Evolutionary conservation across 1,140 invertebrate species (phyloP).

Genomic region (Tribolium madens): DNA sequence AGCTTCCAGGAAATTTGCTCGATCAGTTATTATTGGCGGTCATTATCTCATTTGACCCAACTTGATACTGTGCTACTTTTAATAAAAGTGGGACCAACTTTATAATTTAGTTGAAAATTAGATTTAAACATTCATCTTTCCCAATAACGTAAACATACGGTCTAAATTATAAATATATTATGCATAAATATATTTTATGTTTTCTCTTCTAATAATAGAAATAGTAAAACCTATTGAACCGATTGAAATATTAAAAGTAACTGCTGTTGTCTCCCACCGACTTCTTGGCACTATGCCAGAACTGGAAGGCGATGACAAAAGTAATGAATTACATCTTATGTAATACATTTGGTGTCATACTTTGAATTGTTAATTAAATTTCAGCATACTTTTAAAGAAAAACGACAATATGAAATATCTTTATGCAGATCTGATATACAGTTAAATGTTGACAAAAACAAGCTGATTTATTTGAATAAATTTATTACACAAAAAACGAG

Average conservation of each 20-base stretch:
- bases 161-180: background rate
- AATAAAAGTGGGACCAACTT: background rate
- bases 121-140: background rate
- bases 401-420: background rate
- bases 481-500: no score
- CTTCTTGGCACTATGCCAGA: background rate
- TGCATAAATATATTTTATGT: background rate
- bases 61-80: background rate
- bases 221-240: background rate
- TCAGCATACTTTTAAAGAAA: background rate
- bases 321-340: background rate
- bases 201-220: background rate
- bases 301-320: background rate
- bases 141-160: background rate
- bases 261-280: background rate
- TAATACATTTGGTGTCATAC: background rate
- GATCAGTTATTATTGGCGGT: slow-evolving; percentile 8
- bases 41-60: slow-evolving; percentile 23
- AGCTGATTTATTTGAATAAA: background rate
- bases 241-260: background rate
- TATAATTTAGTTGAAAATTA: background rate
- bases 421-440: background rate
- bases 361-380: background rate
- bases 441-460: background rate
- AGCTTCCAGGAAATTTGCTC: slow-evolving; percentile 26